Percentiles rank a stretch among this genome's conserved stretches.
phyloP scores from a whole-genome alignment of 2,797 vertebrate genomes.

The Eulemur albifrons region DNA sequence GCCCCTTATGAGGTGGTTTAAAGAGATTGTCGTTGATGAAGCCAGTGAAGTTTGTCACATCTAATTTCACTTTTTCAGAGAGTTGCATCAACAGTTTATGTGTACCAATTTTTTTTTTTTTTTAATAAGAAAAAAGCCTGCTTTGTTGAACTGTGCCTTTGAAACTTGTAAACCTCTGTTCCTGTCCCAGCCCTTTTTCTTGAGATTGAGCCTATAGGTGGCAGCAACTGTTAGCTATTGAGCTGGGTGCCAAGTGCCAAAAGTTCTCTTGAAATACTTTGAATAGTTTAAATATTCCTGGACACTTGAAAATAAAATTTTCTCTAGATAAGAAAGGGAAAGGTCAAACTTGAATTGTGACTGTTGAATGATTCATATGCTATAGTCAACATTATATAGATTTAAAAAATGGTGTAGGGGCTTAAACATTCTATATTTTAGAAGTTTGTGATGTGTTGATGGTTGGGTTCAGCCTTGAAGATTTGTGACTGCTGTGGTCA shows the following conservation, averaged over 20 bases:
- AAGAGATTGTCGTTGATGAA: background rate
- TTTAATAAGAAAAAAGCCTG: background rate
- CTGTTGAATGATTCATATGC: slow-evolving; percentile 20
- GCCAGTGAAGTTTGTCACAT: background rate
- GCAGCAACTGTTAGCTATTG: slow-evolving; percentile 80
- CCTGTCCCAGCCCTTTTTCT: slow-evolving; percentile 50
- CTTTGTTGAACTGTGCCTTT: background rate
- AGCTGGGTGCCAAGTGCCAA: slow-evolving; percentile 48
- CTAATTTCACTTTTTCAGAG: background rate
- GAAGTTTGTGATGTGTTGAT: background rate
- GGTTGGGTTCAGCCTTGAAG: background rate
- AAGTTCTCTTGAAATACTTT: slow-evolving; percentile 80
- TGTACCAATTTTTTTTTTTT: background rate
- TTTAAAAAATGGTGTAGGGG: background rate
- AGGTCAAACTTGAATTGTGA: slow-evolving; percentile 59
- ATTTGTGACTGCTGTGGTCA: background rate
- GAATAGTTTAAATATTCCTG: slow-evolving; percentile 81
- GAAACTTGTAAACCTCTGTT: slow-evolving; percentile 32
- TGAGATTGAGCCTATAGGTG: slow-evolving; percentile 76
- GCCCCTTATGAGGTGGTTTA: background rate
- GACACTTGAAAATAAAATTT: slow-evolving; percentile 79
- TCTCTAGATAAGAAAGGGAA: slow-evolving; percentile 73
- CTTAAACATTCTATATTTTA: background rate
- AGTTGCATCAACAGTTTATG: background rate
- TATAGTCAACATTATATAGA: background rate